Conservation (phyloP, 2,888 invertebrate genomes). For the Artemia sp. region DNA sequence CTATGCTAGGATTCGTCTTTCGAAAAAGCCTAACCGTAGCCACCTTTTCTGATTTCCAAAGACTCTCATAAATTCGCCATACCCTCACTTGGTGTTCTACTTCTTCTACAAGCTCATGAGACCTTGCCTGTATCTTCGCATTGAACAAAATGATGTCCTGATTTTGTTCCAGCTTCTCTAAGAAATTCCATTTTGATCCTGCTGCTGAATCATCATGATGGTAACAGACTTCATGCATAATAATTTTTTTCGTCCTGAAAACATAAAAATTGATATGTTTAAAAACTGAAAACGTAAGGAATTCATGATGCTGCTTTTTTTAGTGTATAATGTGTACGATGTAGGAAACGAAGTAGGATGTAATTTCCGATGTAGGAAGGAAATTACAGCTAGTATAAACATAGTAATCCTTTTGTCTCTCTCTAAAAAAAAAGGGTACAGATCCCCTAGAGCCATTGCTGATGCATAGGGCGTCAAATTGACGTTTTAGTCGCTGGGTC, state of each 20-base stretch:
- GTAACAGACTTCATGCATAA: background rate
- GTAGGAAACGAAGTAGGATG: too few species aligned
- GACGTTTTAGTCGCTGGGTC: too few species aligned
- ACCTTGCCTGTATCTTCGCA: background rate
- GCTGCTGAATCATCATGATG: background rate
- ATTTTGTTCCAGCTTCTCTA: background rate
- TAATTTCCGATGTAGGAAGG: too few species aligned
- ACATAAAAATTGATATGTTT: too few species aligned
- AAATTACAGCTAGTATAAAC: too few species aligned
- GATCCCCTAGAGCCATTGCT: too few species aligned
- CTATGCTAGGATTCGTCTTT: background rate
- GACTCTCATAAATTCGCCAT: slow-evolving; percentile 2
- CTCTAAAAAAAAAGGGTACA: too few species aligned
- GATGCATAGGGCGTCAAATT: too few species aligned
- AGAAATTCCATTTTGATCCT: background rate
- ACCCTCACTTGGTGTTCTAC: background rate
- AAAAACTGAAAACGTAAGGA: too few species aligned
- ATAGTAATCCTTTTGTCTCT: too few species aligned
- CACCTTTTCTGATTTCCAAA: slow-evolving; percentile 2
- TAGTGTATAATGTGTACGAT: too few species aligned
- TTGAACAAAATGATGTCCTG: background rate
- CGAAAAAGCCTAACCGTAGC: background rate
- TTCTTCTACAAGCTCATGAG: background rate
- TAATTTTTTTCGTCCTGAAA: background rate
- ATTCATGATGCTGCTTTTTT: too few species aligned